Conservation (phyloP, 2,113 vertebrate genomes). For the Procavia capensis region DNA sequence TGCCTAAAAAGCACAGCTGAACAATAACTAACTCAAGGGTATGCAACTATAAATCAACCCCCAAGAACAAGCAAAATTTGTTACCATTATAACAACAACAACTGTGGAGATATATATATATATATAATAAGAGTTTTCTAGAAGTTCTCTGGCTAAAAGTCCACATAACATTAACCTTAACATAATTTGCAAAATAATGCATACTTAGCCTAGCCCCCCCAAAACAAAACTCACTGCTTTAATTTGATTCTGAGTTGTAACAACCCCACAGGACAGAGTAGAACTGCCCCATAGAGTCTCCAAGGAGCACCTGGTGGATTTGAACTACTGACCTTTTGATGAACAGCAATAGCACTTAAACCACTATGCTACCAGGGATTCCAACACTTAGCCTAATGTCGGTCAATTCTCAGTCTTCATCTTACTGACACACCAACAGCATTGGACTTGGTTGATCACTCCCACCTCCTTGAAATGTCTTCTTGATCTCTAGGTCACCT, state of each 20-base stretch:
- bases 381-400: not conserved
- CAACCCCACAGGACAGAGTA: too few relatives aligned
- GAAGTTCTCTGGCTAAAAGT: not conserved
- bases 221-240: too few relatives aligned
- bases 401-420: not conserved
- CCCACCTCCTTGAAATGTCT: not conserved
- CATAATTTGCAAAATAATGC: not conserved
- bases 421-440: not conserved
- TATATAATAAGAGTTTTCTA: not conserved
- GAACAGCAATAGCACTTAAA: too few relatives aligned
- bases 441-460: not conserved
- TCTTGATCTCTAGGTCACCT: not conserved
- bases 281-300: too few relatives aligned
- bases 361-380: too few relatives aligned
- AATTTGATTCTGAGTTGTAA: too few relatives aligned
- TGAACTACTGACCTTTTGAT: too few relatives aligned
- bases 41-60: not conserved
- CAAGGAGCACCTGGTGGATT: too few relatives aligned
- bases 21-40: not conserved
- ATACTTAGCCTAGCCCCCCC: not conserved
- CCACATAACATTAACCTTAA: not conserved
- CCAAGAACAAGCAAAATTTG: not conserved
- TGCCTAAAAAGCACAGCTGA: not conserved
- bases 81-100: slow-evolving; percentile 4
- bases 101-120: not conserved